phyloP scores from a whole-genome alignment of 2,113 vertebrate species.

The Odontesthes bonariensis region DNA sequence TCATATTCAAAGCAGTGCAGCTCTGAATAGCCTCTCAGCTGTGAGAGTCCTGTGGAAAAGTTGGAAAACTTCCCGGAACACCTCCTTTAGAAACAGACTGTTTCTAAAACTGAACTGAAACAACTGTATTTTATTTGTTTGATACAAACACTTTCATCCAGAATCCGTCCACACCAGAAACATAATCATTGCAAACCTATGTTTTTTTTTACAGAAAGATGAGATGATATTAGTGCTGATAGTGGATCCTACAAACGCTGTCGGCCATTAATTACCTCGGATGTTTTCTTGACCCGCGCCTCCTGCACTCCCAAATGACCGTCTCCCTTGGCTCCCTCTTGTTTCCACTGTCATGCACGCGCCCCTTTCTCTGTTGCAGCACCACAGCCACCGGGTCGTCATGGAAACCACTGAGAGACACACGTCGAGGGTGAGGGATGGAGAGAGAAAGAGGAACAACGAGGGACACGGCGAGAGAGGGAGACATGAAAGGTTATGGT shows the following conservation, averaged over 20 bases:
- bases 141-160: neutral
- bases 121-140: slow-evolving; percentile 3
- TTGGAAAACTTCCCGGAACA: neutral
- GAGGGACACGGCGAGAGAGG: slow-evolving; percentile 52
- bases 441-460: slow-evolving; percentile 73
- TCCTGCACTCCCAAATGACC: slow-evolving; percentile 38
- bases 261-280: slow-evolving; percentile 41
- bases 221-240: neutral
- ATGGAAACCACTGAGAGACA: slow-evolving; percentile 84
- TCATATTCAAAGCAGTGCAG: slow-evolving; percentile 58
- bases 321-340: slow-evolving; percentile 65
- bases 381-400: slow-evolving; percentile 77
- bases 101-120: neutral
- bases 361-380: slow-evolving; percentile 75
- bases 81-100: neutral
- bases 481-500: slow-evolving; percentile 80
- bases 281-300: slow-evolving; percentile 8
- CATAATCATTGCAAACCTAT: neutral
- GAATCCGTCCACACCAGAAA: no score
- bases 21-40: slow-evolving; percentile 35
- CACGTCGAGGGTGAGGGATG: slow-evolving; percentile 82
- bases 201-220: neutral
- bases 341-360: slow-evolving; percentile 72
- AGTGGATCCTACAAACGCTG: neutral
- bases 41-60: slow-evolving; percentile 2